Conservation (phyloP, 92 coral and sea anemone species). For the Bergia sp. region DNA sequence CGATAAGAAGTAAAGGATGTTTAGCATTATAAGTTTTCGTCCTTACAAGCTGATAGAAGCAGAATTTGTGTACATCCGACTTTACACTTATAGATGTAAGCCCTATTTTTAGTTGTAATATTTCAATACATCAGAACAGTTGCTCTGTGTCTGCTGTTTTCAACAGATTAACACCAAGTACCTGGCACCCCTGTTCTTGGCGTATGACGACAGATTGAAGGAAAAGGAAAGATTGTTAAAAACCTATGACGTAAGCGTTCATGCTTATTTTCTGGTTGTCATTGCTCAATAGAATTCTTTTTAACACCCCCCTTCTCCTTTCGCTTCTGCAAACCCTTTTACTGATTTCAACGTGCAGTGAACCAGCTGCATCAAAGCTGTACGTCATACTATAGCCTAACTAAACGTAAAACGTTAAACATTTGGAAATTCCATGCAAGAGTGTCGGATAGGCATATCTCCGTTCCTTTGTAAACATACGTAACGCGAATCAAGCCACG, state of each 20-base stretch:
- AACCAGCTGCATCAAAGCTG: too few relatives aligned
- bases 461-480: too few relatives aligned
- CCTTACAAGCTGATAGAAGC: neutral
- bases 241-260: constrained; percentile 82
- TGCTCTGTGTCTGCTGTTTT: neutral
- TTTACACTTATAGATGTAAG: too few relatives aligned
- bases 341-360: neutral
- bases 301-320: too few relatives aligned
- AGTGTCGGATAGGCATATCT: too few relatives aligned
- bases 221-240: constrained; percentile 85
- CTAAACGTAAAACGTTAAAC: too few relatives aligned
- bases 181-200: constrained; percentile 89
- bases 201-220: constrained; percentile 91
- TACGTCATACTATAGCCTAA: too few relatives aligned
- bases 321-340: neutral
- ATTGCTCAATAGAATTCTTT: neutral
- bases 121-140: neutral
- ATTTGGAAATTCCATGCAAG: too few relatives aligned
- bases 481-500: too few relatives aligned
- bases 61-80: too few relatives aligned
- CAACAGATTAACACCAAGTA: constrained; percentile 84
- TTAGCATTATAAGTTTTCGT: neutral
- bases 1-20: too few relatives aligned
- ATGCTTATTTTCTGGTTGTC: neutral
- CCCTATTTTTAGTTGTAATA: neutral